These are phyloP conservation scores for Amphilophus citrinellus DNA, from an alignment of 2,113 vertebrate genomes.

Conservation along the genomic window DNA sequence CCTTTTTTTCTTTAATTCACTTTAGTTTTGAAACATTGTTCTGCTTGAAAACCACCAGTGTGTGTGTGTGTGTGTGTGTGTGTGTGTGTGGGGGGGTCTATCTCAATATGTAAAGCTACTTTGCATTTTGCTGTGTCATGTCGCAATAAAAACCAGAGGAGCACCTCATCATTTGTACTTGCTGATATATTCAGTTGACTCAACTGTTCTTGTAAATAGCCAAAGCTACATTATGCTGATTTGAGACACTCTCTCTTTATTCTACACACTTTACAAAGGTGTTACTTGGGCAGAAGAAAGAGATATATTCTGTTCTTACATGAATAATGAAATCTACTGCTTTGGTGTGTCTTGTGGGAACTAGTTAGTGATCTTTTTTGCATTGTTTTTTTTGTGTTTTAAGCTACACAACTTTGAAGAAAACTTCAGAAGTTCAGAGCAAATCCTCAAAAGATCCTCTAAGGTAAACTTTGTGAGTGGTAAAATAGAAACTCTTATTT, in stretches of 20 bases:
- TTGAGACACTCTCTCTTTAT: not conserved
- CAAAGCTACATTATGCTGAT: constrained; percentile 16
- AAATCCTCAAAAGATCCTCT: not conserved
- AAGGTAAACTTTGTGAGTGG: not conserved
- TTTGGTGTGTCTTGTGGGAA: constrained; percentile 15
- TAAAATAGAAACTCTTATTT: not conserved
- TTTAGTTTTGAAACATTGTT: too few relatives aligned
- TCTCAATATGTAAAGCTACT: not conserved
- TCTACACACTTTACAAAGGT: not conserved
- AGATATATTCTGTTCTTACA: not conserved
- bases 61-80: too few relatives aligned
- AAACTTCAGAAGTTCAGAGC: not conserved
- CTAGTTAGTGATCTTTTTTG: not conserved
- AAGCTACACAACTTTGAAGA: not conserved
- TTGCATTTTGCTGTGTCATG: constrained; percentile 9
- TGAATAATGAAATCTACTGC: constrained; percentile 3
- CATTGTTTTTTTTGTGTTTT: not conserved
- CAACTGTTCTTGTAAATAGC: not conserved
- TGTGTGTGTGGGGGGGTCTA: too few relatives aligned
- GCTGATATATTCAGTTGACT: constrained; percentile 12
- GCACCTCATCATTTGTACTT: not conserved
- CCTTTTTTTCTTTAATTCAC: too few relatives aligned
- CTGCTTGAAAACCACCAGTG: too few relatives aligned
- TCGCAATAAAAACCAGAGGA: constrained; percentile 7
- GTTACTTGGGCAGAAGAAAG: not conserved